Evolutionary conservation across 1,140 invertebrate genomes (phyloP), one percentile per base, ranked within the genome.

Genomic region (Bombus difficillimus): DNA sequence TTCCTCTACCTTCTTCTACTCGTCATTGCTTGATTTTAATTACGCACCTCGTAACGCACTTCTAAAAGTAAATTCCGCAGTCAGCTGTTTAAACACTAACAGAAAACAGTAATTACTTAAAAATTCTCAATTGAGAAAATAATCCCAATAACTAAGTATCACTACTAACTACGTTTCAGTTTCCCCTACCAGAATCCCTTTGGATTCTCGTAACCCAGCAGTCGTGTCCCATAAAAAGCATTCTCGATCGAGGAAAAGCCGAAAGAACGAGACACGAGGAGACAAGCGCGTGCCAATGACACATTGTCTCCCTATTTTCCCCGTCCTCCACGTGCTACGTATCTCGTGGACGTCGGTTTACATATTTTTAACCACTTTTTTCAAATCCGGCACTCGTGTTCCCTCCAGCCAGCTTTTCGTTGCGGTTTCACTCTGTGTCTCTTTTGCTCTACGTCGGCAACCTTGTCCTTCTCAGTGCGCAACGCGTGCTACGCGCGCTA

Each of bases 341-440:
- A 91, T 89, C 86, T 71, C 76, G 79, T 78, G 41, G 37, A 78
- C 86, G 77, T 87, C 81, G 86, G 88, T 91, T 91, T 92, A 89
- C 90, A 92, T 92, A 92, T 92, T 92, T 92, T 91, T 90, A 92
- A 91, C 90, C 86, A 90, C 69, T 88, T 89, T 90, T 90, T 91
- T 59, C 83, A 25, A 86, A 86, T 89, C 75, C 83, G 28, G 64
- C 79, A 41, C 69, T 82, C 53, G 25, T 32, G n/a, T 79, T 53
- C 47, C 18, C 6, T 53, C 47, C 1, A 53, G 18, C 0, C 47
- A 22, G 66, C 53, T 34, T 74, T 37, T 66, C 69, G 37, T 76
- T 59, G 22, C 22, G 39, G 39, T 57, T 78, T 57, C 34, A 69
- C 73, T 91, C 81, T 37, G 34, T 8, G 53, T 39, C 59, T 37